Conservation (phyloP, 2,797 vertebrate species). For the Tiaroga cobitis region DNA sequence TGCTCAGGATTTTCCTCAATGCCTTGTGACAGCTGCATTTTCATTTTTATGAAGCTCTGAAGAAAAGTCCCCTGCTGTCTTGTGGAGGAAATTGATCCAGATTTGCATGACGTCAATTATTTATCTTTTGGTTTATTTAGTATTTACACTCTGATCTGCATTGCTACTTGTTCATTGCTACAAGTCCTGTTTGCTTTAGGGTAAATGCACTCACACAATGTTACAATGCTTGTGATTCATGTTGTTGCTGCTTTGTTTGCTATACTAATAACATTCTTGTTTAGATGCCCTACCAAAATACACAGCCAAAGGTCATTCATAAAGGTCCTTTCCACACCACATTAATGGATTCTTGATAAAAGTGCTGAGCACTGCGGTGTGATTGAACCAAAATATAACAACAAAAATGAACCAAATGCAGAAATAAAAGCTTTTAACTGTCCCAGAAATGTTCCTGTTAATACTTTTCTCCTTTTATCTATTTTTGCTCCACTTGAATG, state of each 20-base stretch:
- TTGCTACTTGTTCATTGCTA: not conserved
- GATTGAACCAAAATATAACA: not conserved
- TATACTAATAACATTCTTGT: not conserved
- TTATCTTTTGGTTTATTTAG: slow-evolving; percentile 2
- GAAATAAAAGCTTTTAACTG: slow-evolving; percentile 14
- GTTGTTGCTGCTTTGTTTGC: not conserved
- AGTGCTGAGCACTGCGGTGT: not conserved
- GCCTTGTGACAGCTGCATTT: slow-evolving; percentile 20
- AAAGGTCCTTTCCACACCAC: not conserved
- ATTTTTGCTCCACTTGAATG: not conserved
- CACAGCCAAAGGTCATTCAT: slow-evolving; percentile 12
- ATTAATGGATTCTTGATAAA: slow-evolving; percentile 21
- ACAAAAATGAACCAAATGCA: not conserved
- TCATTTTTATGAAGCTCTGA: slow-evolving; percentile 20
- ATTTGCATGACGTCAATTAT: slow-evolving; percentile 31
- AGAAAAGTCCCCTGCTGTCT: slow-evolving; percentile 1
- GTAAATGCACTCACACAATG: not conserved
- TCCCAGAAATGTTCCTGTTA: not conserved
- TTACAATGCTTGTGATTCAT: not conserved
- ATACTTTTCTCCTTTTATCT: not conserved
- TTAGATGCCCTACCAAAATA: not conserved
- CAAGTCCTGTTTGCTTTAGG: not conserved
- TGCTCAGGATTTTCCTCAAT: slow-evolving; percentile 21
- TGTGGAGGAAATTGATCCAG: slow-evolving; percentile 23
- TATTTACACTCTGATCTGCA: not conserved